A percentile compares a stretch with the other conserved stretches of the same genome.
Conservation (phyloP, 2,113 vertebrate genomes). For the rat (Rattus norvegicus) region GRCr8 NC_086020.1:81364501-81365000, state of each 20-base stretch:
- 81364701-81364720: not conserved
- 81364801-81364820: not conserved
- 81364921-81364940: not conserved
- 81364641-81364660: too few relatives aligned
- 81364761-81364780: not conserved
- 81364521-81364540: not conserved
- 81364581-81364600: too few relatives aligned
- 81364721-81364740: slow-evolving; percentile 14
- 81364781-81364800: not conserved
- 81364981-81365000: not conserved
- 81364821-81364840: not conserved
- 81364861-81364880: not conserved
- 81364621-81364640: too few relatives aligned
- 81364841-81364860: not conserved
- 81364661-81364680: too few relatives aligned
- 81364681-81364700: not conserved
- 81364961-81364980: not conserved
- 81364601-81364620: too few relatives aligned
- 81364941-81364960: not conserved
- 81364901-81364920: not conserved
- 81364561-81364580: slow-evolving; percentile 28
- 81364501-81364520: not conserved
- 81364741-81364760: not conserved
- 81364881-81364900: not conserved
- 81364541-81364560: not conserved